A percentile compares a stretch with the other conserved stretches of the same genome.
phyloP scores from a whole-genome alignment of 2,797 vertebrate species.

The Rhynchonycteris naso region DNA sequence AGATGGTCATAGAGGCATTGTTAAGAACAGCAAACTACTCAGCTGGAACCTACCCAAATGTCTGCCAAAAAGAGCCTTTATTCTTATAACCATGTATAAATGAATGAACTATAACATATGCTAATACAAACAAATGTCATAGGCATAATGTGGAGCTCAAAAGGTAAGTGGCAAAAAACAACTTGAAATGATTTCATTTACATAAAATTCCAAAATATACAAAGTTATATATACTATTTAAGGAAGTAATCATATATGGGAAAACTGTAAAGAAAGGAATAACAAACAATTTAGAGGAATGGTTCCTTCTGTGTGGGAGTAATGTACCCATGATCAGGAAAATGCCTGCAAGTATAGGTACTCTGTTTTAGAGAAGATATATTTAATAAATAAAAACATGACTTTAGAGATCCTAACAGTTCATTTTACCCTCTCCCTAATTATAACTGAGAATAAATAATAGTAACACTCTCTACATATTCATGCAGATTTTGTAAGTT shows the following conservation, averaged over 20 bases:
- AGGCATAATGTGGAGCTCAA: neutral
- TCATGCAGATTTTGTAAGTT: neutral
- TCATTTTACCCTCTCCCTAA: neutral
- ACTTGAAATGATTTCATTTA: neutral
- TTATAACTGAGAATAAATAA: slow-evolving; percentile 1
- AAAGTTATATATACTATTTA: neutral
- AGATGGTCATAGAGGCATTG: neutral
- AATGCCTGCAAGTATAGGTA: neutral
- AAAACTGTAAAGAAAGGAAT: slow-evolving; percentile 43
- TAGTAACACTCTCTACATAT: neutral
- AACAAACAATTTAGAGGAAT: neutral
- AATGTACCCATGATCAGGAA: neutral
- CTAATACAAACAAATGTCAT: slow-evolving; percentile 7
- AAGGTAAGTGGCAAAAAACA: neutral
- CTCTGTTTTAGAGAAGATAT: neutral
- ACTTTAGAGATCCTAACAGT: neutral
- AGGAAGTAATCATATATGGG: neutral
- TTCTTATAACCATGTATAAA: slow-evolving; percentile 25
- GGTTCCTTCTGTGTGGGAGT: neutral
- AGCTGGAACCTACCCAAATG: neutral
- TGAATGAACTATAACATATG: neutral
- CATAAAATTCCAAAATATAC: neutral
- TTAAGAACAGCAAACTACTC: neutral
- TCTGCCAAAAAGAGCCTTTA: slow-evolving; percentile 11
- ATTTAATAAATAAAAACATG: slow-evolving; percentile 34